phyloP scores from a whole-genome alignment of 1,140 invertebrate species.

The Calliopsis andreniformis region DNA sequence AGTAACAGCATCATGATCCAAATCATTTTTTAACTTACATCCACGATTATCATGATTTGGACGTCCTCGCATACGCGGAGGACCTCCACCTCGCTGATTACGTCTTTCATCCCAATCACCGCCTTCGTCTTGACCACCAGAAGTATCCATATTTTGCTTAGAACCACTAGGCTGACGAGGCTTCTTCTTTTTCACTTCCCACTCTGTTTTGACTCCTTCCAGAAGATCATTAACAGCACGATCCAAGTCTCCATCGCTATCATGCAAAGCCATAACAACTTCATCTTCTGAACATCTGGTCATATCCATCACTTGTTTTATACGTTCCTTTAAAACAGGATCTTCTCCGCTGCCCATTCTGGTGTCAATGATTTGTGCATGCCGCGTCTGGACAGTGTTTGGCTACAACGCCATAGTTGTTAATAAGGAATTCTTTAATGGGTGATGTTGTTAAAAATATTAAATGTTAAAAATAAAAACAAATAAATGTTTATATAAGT shows the following conservation, averaged over 20 bases:
- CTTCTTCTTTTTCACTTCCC: constrained; percentile 92
- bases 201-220: constrained; percentile 84
- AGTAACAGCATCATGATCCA: not conserved
- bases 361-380: constrained; percentile 87
- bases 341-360: constrained; percentile 84
- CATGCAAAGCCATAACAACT: constrained; percentile 90
- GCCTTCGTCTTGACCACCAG: constrained; percentile 71
- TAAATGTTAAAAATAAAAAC: not conserved
- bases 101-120: constrained; percentile 82
- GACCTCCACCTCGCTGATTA: constrained; percentile 79
- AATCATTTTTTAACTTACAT: constrained; percentile 73
- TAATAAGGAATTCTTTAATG: constrained; percentile 11
- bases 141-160: constrained; percentile 76
- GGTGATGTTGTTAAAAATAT: not conserved
- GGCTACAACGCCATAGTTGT: constrained; percentile 47
- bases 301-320: constrained; percentile 90
- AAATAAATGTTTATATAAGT: too few species aligned
- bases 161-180: constrained; percentile 84
- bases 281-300: constrained; percentile 91
- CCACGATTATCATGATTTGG: constrained; percentile 80
- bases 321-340: constrained; percentile 86
- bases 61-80: constrained; percentile 80
- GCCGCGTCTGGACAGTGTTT: constrained; percentile 82
- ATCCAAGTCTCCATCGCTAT: constrained; percentile 89
- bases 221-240: constrained; percentile 89